Base-by-base conservation (phyloP, 2,888 invertebrate species). In the Troilus luridus region DNA sequence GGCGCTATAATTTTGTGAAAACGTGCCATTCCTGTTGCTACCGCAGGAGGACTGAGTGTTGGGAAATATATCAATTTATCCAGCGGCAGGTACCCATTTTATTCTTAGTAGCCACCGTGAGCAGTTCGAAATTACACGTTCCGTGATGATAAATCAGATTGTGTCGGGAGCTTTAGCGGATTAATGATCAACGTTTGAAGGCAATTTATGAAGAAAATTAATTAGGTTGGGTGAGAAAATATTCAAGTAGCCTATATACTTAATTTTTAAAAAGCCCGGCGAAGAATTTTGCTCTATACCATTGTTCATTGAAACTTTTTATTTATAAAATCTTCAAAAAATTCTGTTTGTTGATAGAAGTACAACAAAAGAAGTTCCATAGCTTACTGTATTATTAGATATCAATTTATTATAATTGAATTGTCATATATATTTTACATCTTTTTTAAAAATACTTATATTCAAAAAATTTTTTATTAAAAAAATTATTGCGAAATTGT, bases 1-100 rank as follows among this genome's bases (percentile, higher is more conserved):
- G 54, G 81, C 81, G 81, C 81, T 56, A 81, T 81, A 81, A 81
- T 81, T 81, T 56, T 67, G 24, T 14, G 3, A 24, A 67, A 24
- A 24, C 81, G 54, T 56, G 21, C 41, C 81, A 54, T 81, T 81
- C 54, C 24, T 19, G 54, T 6, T 41, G 81, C 81, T 81, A 81
- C 81, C 14, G 77, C 19, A 19, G 41, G 3, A 54, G 9, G 81
- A 19, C 7, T 9, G 11, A 81, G 21, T 14, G 81, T 21, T 1
- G 41, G 7, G 14, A 14, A 54, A 10, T 81, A 81, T 21, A 81
- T 21, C 7, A 81, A 81, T 81, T 81, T 19, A 81, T 81, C 21
- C 17, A 56, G 17, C 1, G 81, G 19, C 54, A 81, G 81, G 54
- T 54, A 54, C 14, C 24, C 67, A 67, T 81, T 54, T 81, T 81